These are phyloP conservation scores for Neosalanx taihuensis DNA, from an alignment of 2,797 vertebrate genomes.

Conservation along the genomic window DNA sequence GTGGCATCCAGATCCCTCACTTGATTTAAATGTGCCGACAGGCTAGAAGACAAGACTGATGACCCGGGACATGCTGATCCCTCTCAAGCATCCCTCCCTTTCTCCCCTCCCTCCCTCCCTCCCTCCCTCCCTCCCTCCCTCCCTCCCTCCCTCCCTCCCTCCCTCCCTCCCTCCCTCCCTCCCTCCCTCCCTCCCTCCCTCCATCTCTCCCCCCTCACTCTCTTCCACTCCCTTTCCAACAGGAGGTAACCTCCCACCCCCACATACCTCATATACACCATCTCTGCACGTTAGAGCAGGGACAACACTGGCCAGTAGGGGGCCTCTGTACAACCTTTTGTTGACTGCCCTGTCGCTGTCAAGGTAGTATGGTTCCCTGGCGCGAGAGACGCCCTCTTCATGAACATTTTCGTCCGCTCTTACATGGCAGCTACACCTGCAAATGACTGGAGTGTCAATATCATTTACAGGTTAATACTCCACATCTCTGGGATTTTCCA, in stretches of 20 bases:
- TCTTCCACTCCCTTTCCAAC: not conserved
- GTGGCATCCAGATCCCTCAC: constrained; percentile 1
- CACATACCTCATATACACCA: not conserved
- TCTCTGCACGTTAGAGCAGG: not conserved
- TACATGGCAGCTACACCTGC: not conserved
- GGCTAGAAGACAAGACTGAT: not conserved
- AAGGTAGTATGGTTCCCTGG: not conserved
- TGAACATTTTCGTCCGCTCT: not conserved
- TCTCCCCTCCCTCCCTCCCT: not conserved
- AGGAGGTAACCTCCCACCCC: not conserved
- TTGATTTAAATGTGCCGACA: not conserved
- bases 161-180: not conserved
- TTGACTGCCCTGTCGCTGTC: not conserved
- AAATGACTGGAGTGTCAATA: not conserved
- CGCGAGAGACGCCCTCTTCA: too few relatives aligned
- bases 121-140: not conserved
- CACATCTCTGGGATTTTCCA: not conserved
- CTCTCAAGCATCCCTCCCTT: not conserved
- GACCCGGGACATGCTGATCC: not conserved
- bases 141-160: not conserved
- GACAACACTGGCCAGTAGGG: not conserved
- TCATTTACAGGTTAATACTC: not conserved
- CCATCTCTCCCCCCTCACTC: not conserved
- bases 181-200: not conserved
- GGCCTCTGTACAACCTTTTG: not conserved